Evolutionary conservation across 2,888 invertebrate genomes (phyloP), one percentile per base, ranked within the genome.

Genomic region (Nemapogon koenigi): DNA sequence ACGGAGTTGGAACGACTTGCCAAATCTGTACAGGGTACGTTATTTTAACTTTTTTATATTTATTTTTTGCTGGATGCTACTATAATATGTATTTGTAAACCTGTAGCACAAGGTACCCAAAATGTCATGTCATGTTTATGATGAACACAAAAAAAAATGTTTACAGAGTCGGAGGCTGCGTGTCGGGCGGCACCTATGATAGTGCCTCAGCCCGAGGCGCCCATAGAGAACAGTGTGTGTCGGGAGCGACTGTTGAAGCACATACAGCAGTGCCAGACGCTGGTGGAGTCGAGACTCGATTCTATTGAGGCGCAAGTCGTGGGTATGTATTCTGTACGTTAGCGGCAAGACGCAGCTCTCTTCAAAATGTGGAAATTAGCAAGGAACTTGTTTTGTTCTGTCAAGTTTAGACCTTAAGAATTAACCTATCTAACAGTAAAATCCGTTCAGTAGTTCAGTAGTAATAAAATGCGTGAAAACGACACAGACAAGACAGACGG

Each of bases 181-280:
- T n/a, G n/a, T n/a, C n/a, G n/a, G n/a, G n/a, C n/a, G n/a, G n/a
- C n/a, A n/a, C n/a, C n/a, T n/a, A n/a, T n/a, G n/a, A n/a, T 7
- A 33, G 84, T 84, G 45, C 92, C 91, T 8, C 85, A 88, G 62
- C 92, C 92, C 0, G 91, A 93, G 61, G 89, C 90, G 8, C 86
- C 90, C 2, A 92, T 92, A 40, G 89, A 92, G 65, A 84, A 88
- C 31, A 79, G 83, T 31, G 90, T 88, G 58, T 94, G 94, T 50
- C 84, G 89, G 46, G 80, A 87, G 51, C 85, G 89, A 39, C 73
- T 94, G 35, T 69, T 93, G 46, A 86, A 88, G 16, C 91, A 93
- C 56, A 84, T 94, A 38, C 83, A 86, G 50, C 85, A 89, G 46
- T 87, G 88, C 53, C 90, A 92, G 59, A 81, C 83, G 42, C 75